A percentile compares a stretch with the other conserved stretches of the same genome.
These are phyloP conservation scores for Rhorus exstirpatorius DNA, from an alignment of 2,888 invertebrate genomes.

Conservation along the genomic window DNA sequence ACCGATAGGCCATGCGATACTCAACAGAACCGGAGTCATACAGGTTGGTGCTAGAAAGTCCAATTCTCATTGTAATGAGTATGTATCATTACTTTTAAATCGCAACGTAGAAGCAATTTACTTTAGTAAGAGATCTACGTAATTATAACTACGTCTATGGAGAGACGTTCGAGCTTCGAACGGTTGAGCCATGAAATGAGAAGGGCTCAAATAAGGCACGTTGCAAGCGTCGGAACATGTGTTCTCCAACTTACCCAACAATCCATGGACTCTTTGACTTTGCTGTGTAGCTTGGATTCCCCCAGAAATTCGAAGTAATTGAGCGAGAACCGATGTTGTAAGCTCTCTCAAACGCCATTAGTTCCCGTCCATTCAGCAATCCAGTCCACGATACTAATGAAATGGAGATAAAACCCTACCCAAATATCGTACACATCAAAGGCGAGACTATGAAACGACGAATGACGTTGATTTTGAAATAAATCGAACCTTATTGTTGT, in stretches of 20 bases:
- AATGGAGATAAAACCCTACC: not conserved
- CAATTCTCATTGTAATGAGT: not conserved
- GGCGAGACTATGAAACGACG: not conserved
- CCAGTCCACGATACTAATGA: not conserved
- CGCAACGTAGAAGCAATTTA: not conserved
- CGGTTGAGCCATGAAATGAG: not conserved
- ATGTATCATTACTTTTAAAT: not conserved
- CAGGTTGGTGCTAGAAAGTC: constrained; percentile 86
- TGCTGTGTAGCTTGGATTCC: not conserved
- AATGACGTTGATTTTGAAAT: not conserved
- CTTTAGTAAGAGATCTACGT: too few relatives aligned
- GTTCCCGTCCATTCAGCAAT: not conserved
- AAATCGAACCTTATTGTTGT: not conserved
- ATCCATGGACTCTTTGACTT: not conserved
- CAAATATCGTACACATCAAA: not conserved
- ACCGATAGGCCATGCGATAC: constrained; percentile 92
- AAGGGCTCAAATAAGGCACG: constrained; percentile 34
- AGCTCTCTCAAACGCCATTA: not conserved
- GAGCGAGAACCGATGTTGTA: constrained; percentile 55
- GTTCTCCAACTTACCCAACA: not conserved
- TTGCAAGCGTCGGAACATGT: not conserved
- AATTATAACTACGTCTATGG: not conserved
- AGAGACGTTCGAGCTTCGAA: not conserved
- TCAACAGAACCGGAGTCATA: constrained; percentile 90
- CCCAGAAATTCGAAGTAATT: constrained; percentile 58